Evolutionary conservation across 2,888 invertebrate genomes (phyloP), one percentile per base, ranked within the genome.

Genomic region (Pseudoips prasinana): DNA sequence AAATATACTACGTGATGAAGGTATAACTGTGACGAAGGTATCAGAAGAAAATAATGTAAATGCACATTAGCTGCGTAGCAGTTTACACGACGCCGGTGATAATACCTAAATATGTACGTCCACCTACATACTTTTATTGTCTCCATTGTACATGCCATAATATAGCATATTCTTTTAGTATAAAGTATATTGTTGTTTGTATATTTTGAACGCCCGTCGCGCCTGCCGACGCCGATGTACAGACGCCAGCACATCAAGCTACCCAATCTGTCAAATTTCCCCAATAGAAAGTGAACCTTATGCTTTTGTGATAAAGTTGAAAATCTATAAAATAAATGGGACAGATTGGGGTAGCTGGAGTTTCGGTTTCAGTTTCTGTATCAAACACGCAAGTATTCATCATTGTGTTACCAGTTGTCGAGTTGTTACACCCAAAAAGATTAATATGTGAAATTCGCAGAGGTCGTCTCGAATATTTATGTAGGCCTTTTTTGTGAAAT

Each of bases 371-470:
- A n/a, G n/a, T n/a, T n/a, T n/a, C n/a, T 6, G 46, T 39, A 48
- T 36, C 30, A 29, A 32, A 24, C 32, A 40, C 37, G 42, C 42
- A 41, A 44, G 36, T 54, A 61, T 66, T 55, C 41, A 64, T 65
- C 65, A 62, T 51, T 29, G 42, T 40, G 46, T 52, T 50, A 51
- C 46, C 46, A 42, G 52, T 34, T 56, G 63, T 60, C 51, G 37
- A 40, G 44, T 33, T 20, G 38, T 43, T 56, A 58, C 50, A 53
- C 42, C 51, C 46, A 42, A 53, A 58, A 58, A 61, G 64, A 67
- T 64, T 66, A 58, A 60, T 64, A 52, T 33, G 38, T 52, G 44
- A 51, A 58, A 43, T 56, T 52, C 47, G 54, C 37, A 58, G 60
- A 54, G 29, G 40, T 33, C 41, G 40, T 39, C 24, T 22, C 33